A percentile compares a stretch with the other conserved stretches of the same genome.
These are phyloP conservation scores for Cerastoderma edule DNA, from an alignment of 2,888 invertebrate species.

Conservation along the genomic window DNA sequence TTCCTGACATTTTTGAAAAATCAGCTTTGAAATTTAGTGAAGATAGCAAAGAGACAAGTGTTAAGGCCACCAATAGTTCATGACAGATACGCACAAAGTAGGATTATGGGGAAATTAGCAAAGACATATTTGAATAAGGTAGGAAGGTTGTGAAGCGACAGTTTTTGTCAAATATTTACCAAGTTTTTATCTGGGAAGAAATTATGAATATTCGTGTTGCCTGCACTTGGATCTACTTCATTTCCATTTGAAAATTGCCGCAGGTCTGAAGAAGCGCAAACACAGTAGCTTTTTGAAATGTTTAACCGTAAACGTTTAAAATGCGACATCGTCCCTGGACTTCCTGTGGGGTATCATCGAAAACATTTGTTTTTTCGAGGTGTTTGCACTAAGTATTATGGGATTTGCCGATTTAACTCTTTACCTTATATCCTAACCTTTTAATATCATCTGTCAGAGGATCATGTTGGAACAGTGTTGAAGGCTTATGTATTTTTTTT, in stretches of 20 bases:
- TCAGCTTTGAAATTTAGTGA: no score
- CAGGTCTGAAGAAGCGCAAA: slow-evolving; percentile 7
- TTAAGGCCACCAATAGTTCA: slow-evolving; percentile 27
- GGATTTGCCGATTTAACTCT: slow-evolving; percentile 46
- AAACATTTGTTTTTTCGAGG: slow-evolving; percentile 31
- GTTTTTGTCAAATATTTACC: slow-evolving; percentile 55
- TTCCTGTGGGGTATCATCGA: slow-evolving; percentile 57
- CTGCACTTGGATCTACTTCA: slow-evolving; percentile 46
- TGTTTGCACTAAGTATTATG: slow-evolving; percentile 42
- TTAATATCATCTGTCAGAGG: not conserved
- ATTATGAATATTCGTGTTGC: slow-evolving; percentile 53
- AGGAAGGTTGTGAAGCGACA: slow-evolving; percentile 43
- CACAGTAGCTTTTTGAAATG: slow-evolving; percentile 27
- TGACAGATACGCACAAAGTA: slow-evolving; percentile 50
- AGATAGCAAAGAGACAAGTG: no score
- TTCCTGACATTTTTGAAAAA: no score
- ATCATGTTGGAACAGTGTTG: no score
- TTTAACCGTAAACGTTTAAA: slow-evolving; percentile 15
- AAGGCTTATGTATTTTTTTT: no score
- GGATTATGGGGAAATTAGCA: slow-evolving; percentile 58
- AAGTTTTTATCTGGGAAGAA: slow-evolving; percentile 55
- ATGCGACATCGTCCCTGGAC: slow-evolving; percentile 22
- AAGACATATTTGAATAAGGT: slow-evolving; percentile 47
- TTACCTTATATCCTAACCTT: not conserved
- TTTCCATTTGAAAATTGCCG: slow-evolving; percentile 49